phyloP scores from a whole-genome alignment of 2,888 invertebrate species.

The Drosophila kanekoi region DNA sequence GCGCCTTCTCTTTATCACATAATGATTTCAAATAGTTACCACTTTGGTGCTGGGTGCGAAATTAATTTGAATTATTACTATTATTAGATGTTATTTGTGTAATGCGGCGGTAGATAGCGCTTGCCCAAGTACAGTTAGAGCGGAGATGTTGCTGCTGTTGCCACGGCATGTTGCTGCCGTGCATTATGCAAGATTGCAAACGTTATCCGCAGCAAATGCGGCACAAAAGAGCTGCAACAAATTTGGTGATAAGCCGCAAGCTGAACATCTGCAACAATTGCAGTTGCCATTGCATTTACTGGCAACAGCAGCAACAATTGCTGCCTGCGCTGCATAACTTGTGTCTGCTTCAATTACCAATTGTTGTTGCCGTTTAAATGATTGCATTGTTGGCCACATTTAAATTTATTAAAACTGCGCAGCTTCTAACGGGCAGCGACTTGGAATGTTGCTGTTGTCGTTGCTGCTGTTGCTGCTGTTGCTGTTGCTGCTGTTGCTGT shows the following conservation, averaged over 20 bases:
- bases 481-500: constrained; percentile 30
- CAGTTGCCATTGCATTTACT: constrained; percentile 1
- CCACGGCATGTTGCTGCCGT: constrained; percentile 45
- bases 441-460: constrained; percentile 60
- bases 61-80: constrained; percentile 79
- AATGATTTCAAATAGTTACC: constrained; percentile 73
- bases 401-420: constrained; percentile 81
- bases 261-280: constrained; percentile 35
- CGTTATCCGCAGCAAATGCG: constrained; percentile 56
- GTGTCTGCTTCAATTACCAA: constrained; percentile 73
- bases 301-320: constrained; percentile 24
- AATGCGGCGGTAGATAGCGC: constrained; percentile 52
- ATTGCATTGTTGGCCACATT: constrained; percentile 74
- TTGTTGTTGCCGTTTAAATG: constrained; percentile 76
- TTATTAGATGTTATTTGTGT: constrained; percentile 78
- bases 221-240: constrained; percentile 40
- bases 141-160: constrained; percentile 17
- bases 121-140: constrained; percentile 47
- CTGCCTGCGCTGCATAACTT: constrained; percentile 49
- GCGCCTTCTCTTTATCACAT: constrained; percentile 68
- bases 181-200: constrained; percentile 55
- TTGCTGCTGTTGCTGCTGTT: background rate
- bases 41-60: constrained; percentile 65
- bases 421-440: constrained; percentile 63
- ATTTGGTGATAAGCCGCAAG: constrained; percentile 53